phyloP scores from a whole-genome alignment of 2,113 vertebrate genomes.

The Tricholaema leucomelas region DNA sequence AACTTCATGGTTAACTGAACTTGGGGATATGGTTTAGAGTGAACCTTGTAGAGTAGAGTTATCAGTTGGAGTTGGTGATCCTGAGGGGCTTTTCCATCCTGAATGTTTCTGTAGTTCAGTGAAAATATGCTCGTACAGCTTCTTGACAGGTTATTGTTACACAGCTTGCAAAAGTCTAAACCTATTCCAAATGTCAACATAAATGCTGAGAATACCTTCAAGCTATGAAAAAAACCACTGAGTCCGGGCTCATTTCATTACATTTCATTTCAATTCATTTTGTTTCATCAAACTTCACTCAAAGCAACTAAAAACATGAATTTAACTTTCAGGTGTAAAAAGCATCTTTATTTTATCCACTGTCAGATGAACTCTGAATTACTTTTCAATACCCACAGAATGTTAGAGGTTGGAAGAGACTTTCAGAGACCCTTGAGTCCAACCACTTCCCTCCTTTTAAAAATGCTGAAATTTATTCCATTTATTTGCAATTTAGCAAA shows the following conservation, averaged over 20 bases:
- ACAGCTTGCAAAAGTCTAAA: neutral
- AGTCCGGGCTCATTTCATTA: neutral
- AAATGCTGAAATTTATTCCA: neutral
- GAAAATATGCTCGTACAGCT: conserved; percentile 2
- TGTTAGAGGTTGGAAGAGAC: too few relatives aligned
- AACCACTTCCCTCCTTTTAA: neutral
- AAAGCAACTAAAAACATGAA: conserved; percentile 20
- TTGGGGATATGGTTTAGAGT: too few relatives aligned
- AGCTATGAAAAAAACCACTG: conserved; percentile 1
- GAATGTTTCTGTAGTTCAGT: too few relatives aligned
- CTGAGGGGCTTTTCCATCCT: too few relatives aligned
- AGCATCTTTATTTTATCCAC: neutral
- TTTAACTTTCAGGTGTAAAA: neutral
- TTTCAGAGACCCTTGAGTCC: too few relatives aligned
- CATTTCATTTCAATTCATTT: neutral
- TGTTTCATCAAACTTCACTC: conserved; percentile 16
- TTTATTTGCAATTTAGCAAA: neutral
- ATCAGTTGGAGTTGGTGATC: too few relatives aligned
- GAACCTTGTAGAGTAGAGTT: too few relatives aligned
- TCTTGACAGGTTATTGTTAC: conserved; percentile 12
- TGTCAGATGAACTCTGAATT: neutral
- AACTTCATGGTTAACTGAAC: neutral
- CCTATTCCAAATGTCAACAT: conserved; percentile 39
- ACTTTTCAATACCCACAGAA: neutral
- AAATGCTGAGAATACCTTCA: conserved; percentile 37